phyloP scores from a whole-genome alignment of 2,888 invertebrate species.

The Ariolimax columbianus region DNA sequence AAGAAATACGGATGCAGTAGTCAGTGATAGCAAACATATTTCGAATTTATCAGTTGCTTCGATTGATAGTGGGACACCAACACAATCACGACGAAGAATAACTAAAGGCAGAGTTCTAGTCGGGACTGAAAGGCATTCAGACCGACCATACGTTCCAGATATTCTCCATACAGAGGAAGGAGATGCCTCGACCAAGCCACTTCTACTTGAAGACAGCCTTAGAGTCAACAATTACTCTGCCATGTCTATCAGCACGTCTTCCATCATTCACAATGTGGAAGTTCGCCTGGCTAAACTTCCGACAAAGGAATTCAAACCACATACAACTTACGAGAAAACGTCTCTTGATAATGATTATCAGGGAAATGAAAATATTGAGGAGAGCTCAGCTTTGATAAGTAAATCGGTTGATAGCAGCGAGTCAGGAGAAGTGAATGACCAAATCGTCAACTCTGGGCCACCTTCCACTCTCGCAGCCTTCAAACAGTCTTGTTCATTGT shows the following conservation, averaged over 20 bases:
- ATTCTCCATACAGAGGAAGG: constrained; percentile 48
- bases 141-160: constrained; percentile 23
- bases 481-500: constrained; percentile 14
- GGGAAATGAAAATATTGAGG: not conserved
- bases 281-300: too few species aligned
- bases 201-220: constrained; percentile 34
- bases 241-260: constrained; percentile 15
- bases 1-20: not conserved
- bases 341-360: not conserved
- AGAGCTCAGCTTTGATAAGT: too few species aligned
- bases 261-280: not conserved
- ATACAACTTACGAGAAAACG: not conserved
- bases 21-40: not conserved
- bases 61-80: too few species aligned
- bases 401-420: not conserved
- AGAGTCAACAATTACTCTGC: not conserved
- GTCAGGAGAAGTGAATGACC: not conserved
- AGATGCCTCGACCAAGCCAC: constrained; percentile 15
- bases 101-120: not conserved
- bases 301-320: not conserved
- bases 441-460: not conserved
- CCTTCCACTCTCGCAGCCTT: constrained; percentile 9
- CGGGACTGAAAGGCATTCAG: not conserved
- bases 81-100: not conserved
- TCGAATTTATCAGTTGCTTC: not conserved